phyloP scores from a whole-genome alignment of 2,888 invertebrate species.

The Drosophila multiciliata region DNA sequence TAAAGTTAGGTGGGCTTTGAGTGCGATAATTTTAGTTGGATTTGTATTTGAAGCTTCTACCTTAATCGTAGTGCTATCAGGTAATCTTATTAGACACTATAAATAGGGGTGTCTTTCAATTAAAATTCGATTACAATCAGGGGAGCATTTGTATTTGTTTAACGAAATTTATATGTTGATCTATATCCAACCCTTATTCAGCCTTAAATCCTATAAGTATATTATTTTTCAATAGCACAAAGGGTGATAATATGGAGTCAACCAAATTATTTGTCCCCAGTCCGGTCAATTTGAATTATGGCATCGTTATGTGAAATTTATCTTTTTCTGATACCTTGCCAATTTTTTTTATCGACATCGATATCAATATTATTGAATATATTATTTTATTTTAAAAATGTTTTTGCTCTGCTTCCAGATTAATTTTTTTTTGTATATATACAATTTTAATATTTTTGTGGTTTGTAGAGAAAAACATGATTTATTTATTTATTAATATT shows the following conservation, averaged over 20 bases:
- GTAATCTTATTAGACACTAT: not conserved
- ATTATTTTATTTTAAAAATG: not conserved
- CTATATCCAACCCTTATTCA: too few species aligned
- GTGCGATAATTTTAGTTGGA: not conserved
- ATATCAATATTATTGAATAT: not conserved
- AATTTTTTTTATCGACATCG: not conserved
- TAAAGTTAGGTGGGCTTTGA: not conserved
- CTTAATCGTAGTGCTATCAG: not conserved
- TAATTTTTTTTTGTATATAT: too few species aligned
- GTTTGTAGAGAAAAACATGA: too few species aligned
- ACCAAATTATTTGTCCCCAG: not conserved
- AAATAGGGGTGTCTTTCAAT: not conserved
- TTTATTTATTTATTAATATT: not conserved
- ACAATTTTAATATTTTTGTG: too few species aligned
- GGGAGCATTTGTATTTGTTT: not conserved
- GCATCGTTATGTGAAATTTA: not conserved
- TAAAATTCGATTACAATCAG: not conserved
- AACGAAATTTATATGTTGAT: not conserved
- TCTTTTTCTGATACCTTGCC: not conserved
- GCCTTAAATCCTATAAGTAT: not conserved
- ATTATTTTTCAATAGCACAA: not conserved
- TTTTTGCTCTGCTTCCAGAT: not conserved
- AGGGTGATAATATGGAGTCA: not conserved
- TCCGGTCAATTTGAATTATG: not conserved
- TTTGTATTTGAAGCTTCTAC: not conserved